Percentiles rank a stretch among this genome's conserved stretches.
Evolutionary conservation across 2,888 invertebrate species (phyloP).

Genomic region (Mythimna ferrago): DNA sequence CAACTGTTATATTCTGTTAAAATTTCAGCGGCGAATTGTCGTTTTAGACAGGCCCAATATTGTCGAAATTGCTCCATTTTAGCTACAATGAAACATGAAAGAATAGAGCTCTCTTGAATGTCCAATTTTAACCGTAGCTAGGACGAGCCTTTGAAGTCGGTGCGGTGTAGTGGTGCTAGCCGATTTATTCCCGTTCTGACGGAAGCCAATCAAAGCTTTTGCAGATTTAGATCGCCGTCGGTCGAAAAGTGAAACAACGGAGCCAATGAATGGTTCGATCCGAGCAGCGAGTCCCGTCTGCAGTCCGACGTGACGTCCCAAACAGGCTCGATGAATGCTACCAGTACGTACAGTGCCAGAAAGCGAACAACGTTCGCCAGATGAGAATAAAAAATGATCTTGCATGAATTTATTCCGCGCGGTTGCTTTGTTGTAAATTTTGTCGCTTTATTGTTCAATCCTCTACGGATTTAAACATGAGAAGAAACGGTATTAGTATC

Average conservation of each 20-base stretch:
- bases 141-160: constrained; percentile 76
- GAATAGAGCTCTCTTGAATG: constrained; percentile 68
- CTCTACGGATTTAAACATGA: constrained; percentile 14
- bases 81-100: constrained; percentile 57
- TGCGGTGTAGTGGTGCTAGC: constrained; percentile 70
- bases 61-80: constrained; percentile 56
- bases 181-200: constrained; percentile 77
- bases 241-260: constrained; percentile 79
- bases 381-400: constrained; percentile 49
- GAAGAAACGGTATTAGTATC: background rate
- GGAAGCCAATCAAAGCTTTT: constrained; percentile 84
- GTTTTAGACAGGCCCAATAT: constrained; percentile 44
- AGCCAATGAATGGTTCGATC: constrained; percentile 72
- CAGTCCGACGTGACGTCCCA: constrained; percentile 43
- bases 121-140: constrained; percentile 74
- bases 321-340: constrained; percentile 47
- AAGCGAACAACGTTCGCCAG: constrained; percentile 16
- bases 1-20: constrained; percentile 62
- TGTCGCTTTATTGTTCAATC: background rate
- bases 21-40: constrained; percentile 49
- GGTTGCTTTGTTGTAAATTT: constrained; percentile 37
- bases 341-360: constrained; percentile 21
- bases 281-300: constrained; percentile 48
- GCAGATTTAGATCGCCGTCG: constrained; percentile 80
- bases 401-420: constrained; percentile 32